phyloP scores from a whole-genome alignment of 2,797 vertebrate species.

The Onychomys arenicola region DNA sequence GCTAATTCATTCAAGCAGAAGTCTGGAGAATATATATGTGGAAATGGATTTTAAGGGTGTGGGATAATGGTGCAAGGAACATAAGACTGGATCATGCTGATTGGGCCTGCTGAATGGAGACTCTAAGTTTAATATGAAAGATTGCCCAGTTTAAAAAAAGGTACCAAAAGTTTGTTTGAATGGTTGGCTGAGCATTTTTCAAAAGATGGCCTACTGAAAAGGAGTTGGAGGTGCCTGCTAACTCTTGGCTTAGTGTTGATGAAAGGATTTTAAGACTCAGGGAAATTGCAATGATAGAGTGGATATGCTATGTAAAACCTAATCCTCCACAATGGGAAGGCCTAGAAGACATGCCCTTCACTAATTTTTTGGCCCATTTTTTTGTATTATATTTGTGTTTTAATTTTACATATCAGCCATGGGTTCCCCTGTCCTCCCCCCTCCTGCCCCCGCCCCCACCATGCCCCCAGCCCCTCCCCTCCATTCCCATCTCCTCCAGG shows the following conservation, averaged over 20 bases:
- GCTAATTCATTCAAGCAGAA: neutral
- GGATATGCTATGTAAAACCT: neutral
- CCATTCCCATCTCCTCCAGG: no score
- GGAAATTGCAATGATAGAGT: neutral
- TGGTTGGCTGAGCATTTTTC: neutral
- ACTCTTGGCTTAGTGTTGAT: neutral
- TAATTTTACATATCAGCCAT: no score
- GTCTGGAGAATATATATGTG: neutral
- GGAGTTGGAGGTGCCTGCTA: neutral
- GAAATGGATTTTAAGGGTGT: neutral
- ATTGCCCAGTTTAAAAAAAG: neutral
- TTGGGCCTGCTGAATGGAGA: neutral
- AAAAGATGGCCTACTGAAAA: neutral
- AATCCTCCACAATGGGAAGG: neutral
- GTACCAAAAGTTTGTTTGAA: neutral
- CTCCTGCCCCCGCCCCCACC: no score
- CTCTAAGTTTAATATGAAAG: neutral
- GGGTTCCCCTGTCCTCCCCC: no score
- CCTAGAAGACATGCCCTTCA: neutral
- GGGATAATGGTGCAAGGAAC: neutral
- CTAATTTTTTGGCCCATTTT: no score
- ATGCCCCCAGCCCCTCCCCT: no score
- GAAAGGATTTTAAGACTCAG: neutral
- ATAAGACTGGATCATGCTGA: neutral
- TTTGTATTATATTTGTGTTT: no score